These are phyloP conservation scores for Endotricha flammealis DNA, from an alignment of 2,888 invertebrate species.

Conservation along the genomic window DNA sequence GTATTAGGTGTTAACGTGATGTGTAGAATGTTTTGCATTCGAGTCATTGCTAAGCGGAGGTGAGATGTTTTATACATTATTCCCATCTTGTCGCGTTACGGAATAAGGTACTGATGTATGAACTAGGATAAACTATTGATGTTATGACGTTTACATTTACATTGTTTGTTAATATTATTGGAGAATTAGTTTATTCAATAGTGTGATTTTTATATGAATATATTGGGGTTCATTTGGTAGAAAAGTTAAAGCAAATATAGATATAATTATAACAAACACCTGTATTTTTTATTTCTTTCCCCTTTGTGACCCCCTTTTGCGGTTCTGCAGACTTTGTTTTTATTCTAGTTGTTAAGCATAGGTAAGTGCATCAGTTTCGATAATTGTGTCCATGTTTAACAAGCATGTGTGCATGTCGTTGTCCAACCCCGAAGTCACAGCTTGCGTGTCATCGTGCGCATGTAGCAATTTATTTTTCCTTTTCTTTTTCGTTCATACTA, in stretches of 20 bases:
- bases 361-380: constrained; percentile 48
- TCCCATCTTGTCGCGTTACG: constrained; percentile 61
- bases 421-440: constrained; percentile 33
- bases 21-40: constrained; percentile 56
- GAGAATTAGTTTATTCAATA: constrained; percentile 64
- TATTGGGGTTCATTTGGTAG: constrained; percentile 78
- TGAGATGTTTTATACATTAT: constrained; percentile 56
- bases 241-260: constrained; percentile 74
- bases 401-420: constrained; percentile 56
- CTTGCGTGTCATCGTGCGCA: constrained; percentile 49
- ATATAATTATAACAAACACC: constrained; percentile 51
- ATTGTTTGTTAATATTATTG: constrained; percentile 77
- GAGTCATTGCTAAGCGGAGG: constrained; percentile 62
- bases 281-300: constrained; percentile 51
- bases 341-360: constrained; percentile 26
- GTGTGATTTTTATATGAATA: constrained; percentile 79
- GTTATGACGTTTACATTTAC: constrained; percentile 58
- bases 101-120: constrained; percentile 58
- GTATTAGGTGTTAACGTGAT: constrained; percentile 74
- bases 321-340: constrained; percentile 19
- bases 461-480: constrained; percentile 41
- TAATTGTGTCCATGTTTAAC: constrained; percentile 30
- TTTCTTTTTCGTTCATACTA: constrained; percentile 71
- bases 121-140: constrained; percentile 49
- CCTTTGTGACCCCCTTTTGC: constrained; percentile 12